Percentiles rank a stretch among this genome's conserved stretches.
phyloP scores from a whole-genome alignment of 2,113 vertebrate genomes.

The Anser cygnoides region DNA sequence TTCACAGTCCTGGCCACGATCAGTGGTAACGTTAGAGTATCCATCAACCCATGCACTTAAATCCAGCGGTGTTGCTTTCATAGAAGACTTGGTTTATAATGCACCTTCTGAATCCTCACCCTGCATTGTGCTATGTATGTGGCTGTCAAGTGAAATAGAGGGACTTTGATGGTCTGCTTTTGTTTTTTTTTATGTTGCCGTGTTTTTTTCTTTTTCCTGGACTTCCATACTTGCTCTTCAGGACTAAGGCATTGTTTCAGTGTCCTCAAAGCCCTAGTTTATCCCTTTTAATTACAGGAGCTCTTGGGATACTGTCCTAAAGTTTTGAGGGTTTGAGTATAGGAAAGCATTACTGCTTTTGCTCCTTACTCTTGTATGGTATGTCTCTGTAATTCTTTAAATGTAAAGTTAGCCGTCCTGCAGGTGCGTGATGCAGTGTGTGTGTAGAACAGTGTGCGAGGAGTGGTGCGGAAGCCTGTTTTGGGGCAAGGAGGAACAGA shows the following conservation, averaged over 20 bases:
- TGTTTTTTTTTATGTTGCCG: not conserved
- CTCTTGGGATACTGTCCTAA: not conserved
- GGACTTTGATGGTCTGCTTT: not conserved
- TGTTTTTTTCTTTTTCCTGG: not conserved
- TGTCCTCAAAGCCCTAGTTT: not conserved
- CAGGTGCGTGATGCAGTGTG: fast-evolving
- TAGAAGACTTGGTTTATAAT: not conserved
- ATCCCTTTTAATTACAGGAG: not conserved
- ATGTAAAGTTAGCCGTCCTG: not conserved
- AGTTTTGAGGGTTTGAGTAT: not conserved
- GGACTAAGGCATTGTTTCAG: not conserved
- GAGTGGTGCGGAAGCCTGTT: not conserved
- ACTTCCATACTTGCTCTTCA: not conserved
- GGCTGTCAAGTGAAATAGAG: not conserved
- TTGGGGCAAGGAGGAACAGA: not conserved
- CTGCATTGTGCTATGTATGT: not conserved
- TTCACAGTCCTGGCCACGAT: not conserved
- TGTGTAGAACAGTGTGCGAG: not conserved
- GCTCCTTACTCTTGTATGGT: not conserved
- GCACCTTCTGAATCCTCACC: not conserved
- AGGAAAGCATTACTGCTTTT: not conserved
- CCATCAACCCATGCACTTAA: not conserved
- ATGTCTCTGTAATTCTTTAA: not conserved
- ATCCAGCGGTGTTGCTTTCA: not conserved
- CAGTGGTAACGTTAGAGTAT: not conserved